Evolutionary conservation across 2,888 invertebrate species (phyloP), one percentile per base, ranked within the genome.

Genomic region (Machimus atricapillus): DNA sequence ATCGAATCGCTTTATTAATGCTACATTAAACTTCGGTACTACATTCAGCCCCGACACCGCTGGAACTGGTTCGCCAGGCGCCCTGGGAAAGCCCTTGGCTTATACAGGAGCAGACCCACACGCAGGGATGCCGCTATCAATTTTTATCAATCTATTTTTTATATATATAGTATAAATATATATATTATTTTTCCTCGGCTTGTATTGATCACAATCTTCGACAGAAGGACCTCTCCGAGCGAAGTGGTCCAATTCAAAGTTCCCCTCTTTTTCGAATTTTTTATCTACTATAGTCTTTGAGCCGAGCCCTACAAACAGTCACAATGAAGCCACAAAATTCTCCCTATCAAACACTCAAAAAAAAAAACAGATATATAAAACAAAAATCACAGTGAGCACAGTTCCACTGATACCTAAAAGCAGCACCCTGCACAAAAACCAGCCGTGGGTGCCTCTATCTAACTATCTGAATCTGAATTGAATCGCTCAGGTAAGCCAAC

Each of bases 391-490:
- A 82, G 58, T 82, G 56, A 73, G 73, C 73, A 66, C 66, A 34
- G 34, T 76, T 76, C 27, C 16, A 73, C 83, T 43, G 66, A 37
- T 16, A 66, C 37, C 83, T 56, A 56, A n/a, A n/a, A 3, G n/a
- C 16, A 40, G 52, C 52, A 23, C 83, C 66, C 37, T 43, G 46
- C 19, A 83, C 66, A 46, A 46, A 58, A 52, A 58, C 66, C 31
- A 40, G 83, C 16, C 43, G 83, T 73, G 43, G 83, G 83, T 73
- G 73, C 58, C 43, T 76, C 37, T 81, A 56, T 81, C 43, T 46
- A 46, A 46, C 43, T 14, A 46, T 40, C 40, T 40, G 40, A 2
- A 46, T 46, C 43, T 46, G 83, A 73, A 23, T 83, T 52, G 31
- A 19, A 73, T 66, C 16, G 83, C 73, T 83, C 83, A 43, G 83